Conservation (phyloP, 2,113 vertebrate genomes). For the Stegostoma tigrinum region DNA sequence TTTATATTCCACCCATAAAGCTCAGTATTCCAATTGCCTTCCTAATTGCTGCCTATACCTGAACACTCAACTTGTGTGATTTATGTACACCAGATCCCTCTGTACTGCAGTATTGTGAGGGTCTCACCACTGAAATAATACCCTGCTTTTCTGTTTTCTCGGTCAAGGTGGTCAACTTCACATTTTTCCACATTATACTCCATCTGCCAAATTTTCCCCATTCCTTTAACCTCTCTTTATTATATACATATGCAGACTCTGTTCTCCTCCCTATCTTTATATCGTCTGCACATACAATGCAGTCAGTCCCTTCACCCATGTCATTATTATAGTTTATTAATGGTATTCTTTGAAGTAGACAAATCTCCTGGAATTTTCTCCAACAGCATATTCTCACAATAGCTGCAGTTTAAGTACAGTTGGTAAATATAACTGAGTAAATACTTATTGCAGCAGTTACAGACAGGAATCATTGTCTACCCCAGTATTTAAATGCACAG, state of each 20-base stretch:
- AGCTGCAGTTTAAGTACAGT: background rate
- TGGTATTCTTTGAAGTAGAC: background rate
- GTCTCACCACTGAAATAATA: background rate
- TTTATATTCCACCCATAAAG: too few species aligned
- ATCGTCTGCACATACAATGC: background rate
- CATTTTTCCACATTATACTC: background rate
- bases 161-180: too few species aligned
- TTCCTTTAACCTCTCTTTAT: background rate
- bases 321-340: background rate
- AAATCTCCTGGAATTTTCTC: background rate
- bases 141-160: background rate
- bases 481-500: background rate
- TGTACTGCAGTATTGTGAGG: too few species aligned
- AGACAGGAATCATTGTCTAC: background rate
- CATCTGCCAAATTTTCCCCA: background rate
- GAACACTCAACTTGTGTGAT: too few species aligned
- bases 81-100: too few species aligned
- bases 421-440: background rate
- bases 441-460: background rate
- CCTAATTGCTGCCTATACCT: too few species aligned
- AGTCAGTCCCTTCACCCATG: background rate
- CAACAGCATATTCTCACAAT: background rate
- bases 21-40: too few species aligned
- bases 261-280: background rate
- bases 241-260: background rate